These are phyloP conservation scores for Caenorhabditis zanzibari DNA, from an alignment of 2,888 invertebrate genomes.

Conservation along the genomic window DNA sequence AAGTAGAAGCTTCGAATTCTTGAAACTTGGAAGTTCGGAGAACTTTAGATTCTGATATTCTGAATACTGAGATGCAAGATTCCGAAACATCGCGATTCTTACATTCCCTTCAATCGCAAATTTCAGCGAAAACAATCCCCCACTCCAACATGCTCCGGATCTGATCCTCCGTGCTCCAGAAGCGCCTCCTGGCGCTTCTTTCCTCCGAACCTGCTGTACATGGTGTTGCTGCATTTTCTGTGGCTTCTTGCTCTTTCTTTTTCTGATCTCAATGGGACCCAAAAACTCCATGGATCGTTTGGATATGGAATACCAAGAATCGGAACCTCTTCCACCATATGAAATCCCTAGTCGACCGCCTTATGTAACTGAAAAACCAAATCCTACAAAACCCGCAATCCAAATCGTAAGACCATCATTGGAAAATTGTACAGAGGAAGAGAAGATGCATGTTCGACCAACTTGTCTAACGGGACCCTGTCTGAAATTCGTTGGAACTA, in stretches of 20 bases:
- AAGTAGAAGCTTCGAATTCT: too few relatives aligned
- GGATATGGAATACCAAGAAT: neutral
- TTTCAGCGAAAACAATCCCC: slow-evolving; percentile 8
- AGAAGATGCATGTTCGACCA: neutral
- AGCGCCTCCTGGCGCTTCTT: too few relatives aligned
- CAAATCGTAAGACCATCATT: neutral
- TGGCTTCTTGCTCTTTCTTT: neutral
- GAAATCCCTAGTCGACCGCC: neutral
- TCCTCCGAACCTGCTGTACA: slow-evolving; percentile 1
- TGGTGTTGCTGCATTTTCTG: slow-evolving; percentile 5
- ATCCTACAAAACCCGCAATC: neutral
- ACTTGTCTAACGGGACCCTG: neutral
- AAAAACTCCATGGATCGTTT: neutral
- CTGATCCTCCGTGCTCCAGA: neutral
- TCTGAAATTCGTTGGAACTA: neutral
- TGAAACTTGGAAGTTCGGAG: too few relatives aligned
- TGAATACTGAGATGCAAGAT: too few relatives aligned
- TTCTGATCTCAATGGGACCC: slow-evolving; percentile 1
- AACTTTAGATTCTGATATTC: too few relatives aligned
- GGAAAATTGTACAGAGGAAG: neutral
- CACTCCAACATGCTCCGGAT: neutral
- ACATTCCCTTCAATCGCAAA: neutral
- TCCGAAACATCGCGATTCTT: too few relatives aligned
- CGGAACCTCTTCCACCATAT: neutral
- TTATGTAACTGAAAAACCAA: neutral